Evolutionary conservation across 1,140 invertebrate species (phyloP).

Genomic region (Drosophila murphyi): DNA sequence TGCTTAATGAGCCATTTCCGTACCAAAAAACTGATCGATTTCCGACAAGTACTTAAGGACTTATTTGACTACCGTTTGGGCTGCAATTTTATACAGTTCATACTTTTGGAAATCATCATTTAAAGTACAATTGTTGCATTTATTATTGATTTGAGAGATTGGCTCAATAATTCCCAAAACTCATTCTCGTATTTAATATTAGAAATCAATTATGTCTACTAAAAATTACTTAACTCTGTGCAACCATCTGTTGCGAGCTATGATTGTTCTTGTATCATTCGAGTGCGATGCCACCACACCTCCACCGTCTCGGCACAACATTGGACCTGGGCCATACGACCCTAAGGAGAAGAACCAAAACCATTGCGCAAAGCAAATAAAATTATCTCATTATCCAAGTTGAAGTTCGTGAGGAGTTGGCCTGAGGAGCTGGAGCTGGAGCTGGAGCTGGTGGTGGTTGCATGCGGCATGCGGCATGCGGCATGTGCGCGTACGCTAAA

Average conservation of each 20-base stretch:
- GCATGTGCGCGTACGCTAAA: slow-evolving; percentile 67
- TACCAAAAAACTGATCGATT: slow-evolving; percentile 1
- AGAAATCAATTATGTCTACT: slow-evolving; percentile 39
- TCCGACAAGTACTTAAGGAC: neutral
- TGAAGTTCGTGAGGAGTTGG: slow-evolving; percentile 11
- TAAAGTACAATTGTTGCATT: too few relatives aligned
- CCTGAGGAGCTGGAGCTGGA: neutral
- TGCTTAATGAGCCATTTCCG: slow-evolving; percentile 30
- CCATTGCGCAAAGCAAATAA: slow-evolving; percentile 79
- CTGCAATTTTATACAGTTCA: too few relatives aligned
- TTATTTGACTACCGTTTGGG: neutral
- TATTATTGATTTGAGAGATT: too few relatives aligned
- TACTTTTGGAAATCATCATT: too few relatives aligned
- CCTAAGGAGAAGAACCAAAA: slow-evolving; percentile 1
- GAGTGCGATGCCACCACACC: slow-evolving; percentile 15
- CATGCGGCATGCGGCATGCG: slow-evolving; percentile 23
- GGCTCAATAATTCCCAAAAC: too few relatives aligned
- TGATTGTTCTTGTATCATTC: slow-evolving; percentile 30
- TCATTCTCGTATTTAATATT: slow-evolving; percentile 18
- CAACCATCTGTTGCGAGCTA: slow-evolving; percentile 3
- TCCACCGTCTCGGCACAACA: neutral
- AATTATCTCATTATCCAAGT: slow-evolving; percentile 82
- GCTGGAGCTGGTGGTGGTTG: neutral
- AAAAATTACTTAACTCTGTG: slow-evolving; percentile 24
- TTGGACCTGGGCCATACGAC: neutral